Base-by-base conservation (phyloP, 2,888 invertebrate species). In the Augochlorella aurata region DNA sequence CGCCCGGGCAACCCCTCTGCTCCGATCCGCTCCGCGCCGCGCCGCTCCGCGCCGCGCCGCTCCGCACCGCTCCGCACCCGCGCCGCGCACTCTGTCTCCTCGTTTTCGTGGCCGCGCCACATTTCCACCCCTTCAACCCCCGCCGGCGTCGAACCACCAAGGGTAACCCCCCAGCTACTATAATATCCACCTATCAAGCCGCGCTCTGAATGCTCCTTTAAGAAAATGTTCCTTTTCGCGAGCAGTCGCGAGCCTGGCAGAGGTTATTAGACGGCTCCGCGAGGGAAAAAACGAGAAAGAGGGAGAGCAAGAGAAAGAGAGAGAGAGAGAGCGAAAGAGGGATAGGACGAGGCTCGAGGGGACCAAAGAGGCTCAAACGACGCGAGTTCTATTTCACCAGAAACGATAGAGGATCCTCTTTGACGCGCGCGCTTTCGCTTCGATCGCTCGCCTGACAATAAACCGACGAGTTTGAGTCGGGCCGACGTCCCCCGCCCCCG, bases 171-270 rank as follows among this genome's bases (percentile, higher is more conserved):
- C 72, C 71, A 75, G 82, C 86, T 85, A 85, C 84, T 79, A 84
- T 87, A 88, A 88, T 88, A 87, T 87, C 88, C 88, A 86, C 86
- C 87, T 87, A 87, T 88, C 85, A 83, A 87, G 88, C 82, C 88
- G 86, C 87, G 88, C 78, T 82, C 86, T 86, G 88, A 87, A 88
- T 87, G 88, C 84, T 86, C 86, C 88, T 88, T 87, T 84, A 87
- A 87, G 86, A 88, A 88, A 87, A 87, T 86, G 86, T 87, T 87
- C 83, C 87, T 87, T 87, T 82, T 81, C 85, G 88, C 86, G 79
- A 81, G 77, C 84, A 68, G 83, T 78, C 83, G 75, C 85, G 68
- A 44, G 65, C 76, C 71, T 79, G 76, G 63, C 45, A 45, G 66
- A 81, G 82, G 77, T 87, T 87, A 87, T 87, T 87, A 87, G 86